Evolutionary conservation across 2,888 invertebrate genomes (phyloP), one percentile per base, ranked within the genome.

Genomic region (Drosophila rubida): DNA sequence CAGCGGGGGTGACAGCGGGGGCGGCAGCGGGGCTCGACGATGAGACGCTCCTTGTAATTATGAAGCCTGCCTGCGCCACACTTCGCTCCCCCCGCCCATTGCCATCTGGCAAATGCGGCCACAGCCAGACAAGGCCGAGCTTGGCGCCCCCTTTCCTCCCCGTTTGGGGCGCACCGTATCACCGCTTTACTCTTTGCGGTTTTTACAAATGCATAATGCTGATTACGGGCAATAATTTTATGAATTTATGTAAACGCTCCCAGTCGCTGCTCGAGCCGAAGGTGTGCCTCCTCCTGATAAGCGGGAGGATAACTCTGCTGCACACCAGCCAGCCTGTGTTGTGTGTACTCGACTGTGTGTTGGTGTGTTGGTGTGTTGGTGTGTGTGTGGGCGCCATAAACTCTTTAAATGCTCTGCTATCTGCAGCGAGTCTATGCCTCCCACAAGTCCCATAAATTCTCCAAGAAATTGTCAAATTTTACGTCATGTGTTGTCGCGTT

Each of bases 191-290:
- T 58, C 73, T 78, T 82, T 89, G 90, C 80, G 90, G 89, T 84
- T 90, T 89, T 87, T 78, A 84, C 88, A 90, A 90, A 90, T 88
- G 90, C 89, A 90, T 88, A 90, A 90, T 90, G 89, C 90, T 90
- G 90, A 90, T 90, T 90, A 90, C 84, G 90, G 88, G 90, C 89
- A 90, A 89, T 89, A 89, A 89, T 90, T 89, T 88, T 82, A 82
- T 86, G 88, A 87, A 83, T 89, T 89, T 89, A 88, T 88, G 86
- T 87, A 77, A 82, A 78, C 82, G 75, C 62, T 67, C 45, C 66
- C 58, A 50, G 49, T 50, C 49, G 60, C 35, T 50, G n/a, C n/a
- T 11, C 54, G 41, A 57, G 46, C 30, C 32, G 41, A 59, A 75
- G 77, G 77, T 75, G 72, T 75, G 74, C 62, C 73, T 53, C 59